Percentiles rank a stretch among this genome's conserved stretches.
These are phyloP conservation scores for Brachymystax lenok DNA, from an alignment of 2,797 vertebrate species.

Conservation along the genomic window DNA sequence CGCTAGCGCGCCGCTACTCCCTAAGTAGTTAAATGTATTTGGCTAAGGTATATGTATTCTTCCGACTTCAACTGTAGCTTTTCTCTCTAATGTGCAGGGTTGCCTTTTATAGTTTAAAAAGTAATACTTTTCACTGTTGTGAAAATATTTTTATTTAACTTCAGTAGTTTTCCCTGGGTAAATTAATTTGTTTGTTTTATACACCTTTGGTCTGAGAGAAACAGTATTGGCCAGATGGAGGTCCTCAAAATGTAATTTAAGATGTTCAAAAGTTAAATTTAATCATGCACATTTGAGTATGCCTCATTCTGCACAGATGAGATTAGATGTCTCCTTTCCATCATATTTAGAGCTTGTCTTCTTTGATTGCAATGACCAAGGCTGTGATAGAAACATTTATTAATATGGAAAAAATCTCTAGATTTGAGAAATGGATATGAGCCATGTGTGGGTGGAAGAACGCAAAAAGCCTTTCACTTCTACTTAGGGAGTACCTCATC, in stretches of 20 bases:
- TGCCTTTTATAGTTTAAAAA: background rate
- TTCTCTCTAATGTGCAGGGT: background rate
- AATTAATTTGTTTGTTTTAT: background rate
- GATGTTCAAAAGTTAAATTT: background rate
- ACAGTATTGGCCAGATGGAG: no score
- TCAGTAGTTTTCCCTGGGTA: background rate
- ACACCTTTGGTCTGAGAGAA: background rate
- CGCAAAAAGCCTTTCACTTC: slow-evolving; percentile 46
- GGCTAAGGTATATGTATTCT: no score
- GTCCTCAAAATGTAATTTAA: slow-evolving; percentile 12
- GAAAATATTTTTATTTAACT: background rate
- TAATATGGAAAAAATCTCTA: slow-evolving; percentile 9
- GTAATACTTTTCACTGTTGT: background rate
- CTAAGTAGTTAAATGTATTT: no score
- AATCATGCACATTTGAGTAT: slow-evolving; percentile 10
- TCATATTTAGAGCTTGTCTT: slow-evolving; percentile 22
- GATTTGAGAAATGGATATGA: slow-evolving; percentile 38
- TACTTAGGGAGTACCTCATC: slow-evolving; percentile 22
- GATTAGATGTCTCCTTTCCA: slow-evolving; percentile 25
- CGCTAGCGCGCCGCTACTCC: no score
- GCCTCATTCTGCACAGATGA: background rate
- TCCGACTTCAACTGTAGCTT: background rate
- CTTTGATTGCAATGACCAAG: slow-evolving; percentile 14
- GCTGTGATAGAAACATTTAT: slow-evolving; percentile 25
- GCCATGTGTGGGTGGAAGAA: slow-evolving; percentile 30